These are phyloP conservation scores for Girardinichthys multiradiatus DNA, from an alignment of 2,113 vertebrate genomes.

Conservation along the genomic window DNA sequence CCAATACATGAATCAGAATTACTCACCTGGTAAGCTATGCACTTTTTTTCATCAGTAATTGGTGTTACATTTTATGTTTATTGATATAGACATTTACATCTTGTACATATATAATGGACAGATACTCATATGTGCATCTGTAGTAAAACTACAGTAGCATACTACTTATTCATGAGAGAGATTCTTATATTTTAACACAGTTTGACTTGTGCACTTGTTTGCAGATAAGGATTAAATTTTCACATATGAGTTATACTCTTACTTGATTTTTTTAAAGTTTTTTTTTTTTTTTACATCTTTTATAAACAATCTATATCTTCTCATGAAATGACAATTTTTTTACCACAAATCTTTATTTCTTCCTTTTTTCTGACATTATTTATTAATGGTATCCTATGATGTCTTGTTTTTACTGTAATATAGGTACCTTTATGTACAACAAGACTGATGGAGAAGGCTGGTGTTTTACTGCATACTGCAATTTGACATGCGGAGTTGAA, in stretches of 20 bases:
- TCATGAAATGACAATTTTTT: too few relatives aligned
- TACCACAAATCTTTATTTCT: neutral
- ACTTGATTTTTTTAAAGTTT: neutral
- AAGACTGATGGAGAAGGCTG: conserved; percentile 76
- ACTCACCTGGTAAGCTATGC: conserved; percentile 56
- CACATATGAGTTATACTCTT: neutral
- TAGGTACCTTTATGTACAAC: conserved; percentile 83
- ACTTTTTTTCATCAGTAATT: neutral
- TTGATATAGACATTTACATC: neutral
- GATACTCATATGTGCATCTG: neutral
- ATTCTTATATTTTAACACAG: too few relatives aligned
- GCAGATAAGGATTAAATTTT: too few relatives aligned
- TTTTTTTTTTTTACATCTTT: too few relatives aligned
- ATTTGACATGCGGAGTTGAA: conserved; percentile 70
- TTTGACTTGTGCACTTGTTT: neutral
- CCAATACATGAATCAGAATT: conserved; percentile 43
- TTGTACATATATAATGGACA: neutral
- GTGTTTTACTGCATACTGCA: conserved; percentile 81
- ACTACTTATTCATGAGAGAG: too few relatives aligned
- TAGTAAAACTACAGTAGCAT: too few relatives aligned
- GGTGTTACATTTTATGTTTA: too few relatives aligned
- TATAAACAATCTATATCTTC: too few relatives aligned
- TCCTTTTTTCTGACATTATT: neutral
- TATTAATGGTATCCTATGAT: neutral
- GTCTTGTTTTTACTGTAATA: neutral